Evolutionary conservation across 1,140 invertebrate genomes (phyloP).

Genomic region (Pseudomyrmex sp.): DNA sequence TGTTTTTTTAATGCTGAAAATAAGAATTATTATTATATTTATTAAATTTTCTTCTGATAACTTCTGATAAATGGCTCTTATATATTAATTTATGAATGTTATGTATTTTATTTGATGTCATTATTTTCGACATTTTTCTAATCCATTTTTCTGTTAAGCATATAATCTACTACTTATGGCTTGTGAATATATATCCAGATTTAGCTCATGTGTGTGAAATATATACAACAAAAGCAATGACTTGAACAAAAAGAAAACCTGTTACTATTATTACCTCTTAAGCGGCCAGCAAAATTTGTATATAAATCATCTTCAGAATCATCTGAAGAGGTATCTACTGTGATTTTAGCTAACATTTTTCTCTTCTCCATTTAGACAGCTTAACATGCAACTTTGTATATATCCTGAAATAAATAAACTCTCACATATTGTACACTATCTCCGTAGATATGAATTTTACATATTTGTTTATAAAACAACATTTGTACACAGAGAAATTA

Average conservation of each 20-base stretch:
- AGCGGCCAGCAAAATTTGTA: constrained; percentile 64
- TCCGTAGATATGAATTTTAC: not conserved
- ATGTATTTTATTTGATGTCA: too few relatives aligned
- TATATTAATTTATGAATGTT: not conserved
- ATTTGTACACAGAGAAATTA: not conserved
- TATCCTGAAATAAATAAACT: not conserved
- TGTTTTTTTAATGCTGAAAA: constrained; percentile 41
- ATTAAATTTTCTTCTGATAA: not conserved
- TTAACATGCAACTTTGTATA: not conserved
- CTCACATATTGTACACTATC: not conserved
- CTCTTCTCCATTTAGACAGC: not conserved
- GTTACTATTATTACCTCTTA: constrained; percentile 64
- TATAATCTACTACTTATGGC: too few relatives aligned
- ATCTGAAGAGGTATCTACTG: constrained; percentile 65
- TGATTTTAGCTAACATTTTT: constrained; percentile 48
- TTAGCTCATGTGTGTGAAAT: too few relatives aligned
- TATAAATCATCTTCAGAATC: constrained; percentile 67
- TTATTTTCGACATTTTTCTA: too few relatives aligned
- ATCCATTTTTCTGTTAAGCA: too few relatives aligned
- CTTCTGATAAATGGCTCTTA: not conserved
- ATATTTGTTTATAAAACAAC: not conserved
- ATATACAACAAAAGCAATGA: not conserved
- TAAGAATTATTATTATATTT: constrained; percentile 7
- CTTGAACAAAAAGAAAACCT: not conserved
- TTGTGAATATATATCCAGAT: too few relatives aligned